phyloP scores from a whole-genome alignment of 2,888 invertebrate genomes.

The Epiblema foenella region DNA sequence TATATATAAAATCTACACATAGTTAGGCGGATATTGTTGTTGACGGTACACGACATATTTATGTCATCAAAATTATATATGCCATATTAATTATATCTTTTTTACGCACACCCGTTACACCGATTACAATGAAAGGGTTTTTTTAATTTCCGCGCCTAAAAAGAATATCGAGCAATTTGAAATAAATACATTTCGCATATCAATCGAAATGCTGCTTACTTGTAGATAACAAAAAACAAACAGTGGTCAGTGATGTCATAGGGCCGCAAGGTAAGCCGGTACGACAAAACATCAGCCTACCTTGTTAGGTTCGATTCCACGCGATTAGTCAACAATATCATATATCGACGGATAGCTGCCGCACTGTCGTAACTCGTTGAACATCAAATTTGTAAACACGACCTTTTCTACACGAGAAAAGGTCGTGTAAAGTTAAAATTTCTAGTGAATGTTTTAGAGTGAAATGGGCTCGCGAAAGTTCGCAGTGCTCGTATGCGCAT shows the following conservation, averaged over 20 bases:
- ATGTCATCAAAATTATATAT: too few species aligned
- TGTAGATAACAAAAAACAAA: conserved; percentile 19
- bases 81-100: too few species aligned
- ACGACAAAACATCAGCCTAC: conserved; percentile 24
- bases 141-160: too few species aligned
- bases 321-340: conserved; percentile 37
- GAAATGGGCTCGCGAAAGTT: neutral
- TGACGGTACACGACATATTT: too few species aligned
- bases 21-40: too few species aligned
- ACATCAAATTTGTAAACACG: conserved; percentile 2
- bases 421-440: neutral
- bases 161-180: too few species aligned
- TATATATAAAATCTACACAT: too few species aligned
- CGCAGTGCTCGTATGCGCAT: neutral
- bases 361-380: conserved; percentile 8
- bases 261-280: conserved; percentile 39
- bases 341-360: neutral
- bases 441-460: neutral
- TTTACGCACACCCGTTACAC: too few species aligned
- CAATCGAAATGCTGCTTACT: conserved; percentile 22
- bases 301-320: conserved; percentile 32
- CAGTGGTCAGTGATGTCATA: conserved; percentile 34
- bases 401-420: too few species aligned
- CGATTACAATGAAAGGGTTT: too few species aligned
- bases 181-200: too few species aligned